Base-by-base conservation (phyloP, 2,113 vertebrate species). In the Anarhynchus alexandrinus region DNA sequence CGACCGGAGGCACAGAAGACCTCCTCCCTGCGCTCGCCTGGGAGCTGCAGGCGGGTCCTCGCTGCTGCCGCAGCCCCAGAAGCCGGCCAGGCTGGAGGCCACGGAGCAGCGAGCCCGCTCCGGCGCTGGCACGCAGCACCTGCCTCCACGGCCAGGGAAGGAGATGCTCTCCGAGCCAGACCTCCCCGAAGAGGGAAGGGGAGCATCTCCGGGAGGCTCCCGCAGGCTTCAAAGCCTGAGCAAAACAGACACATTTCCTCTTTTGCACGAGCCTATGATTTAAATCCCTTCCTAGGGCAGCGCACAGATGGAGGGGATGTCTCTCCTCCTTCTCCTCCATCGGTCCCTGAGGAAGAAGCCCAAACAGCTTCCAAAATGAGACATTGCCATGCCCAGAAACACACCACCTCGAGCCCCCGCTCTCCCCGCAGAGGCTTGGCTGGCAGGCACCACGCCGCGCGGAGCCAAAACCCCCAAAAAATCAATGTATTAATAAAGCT, bases 401-500 rank as follows among this genome's bases (percentile, higher is more conserved):
- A 30, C 11, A 20, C 74, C 90, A 90, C 92, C 88, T 88, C 36
- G 2, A 86, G 21, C 38, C 30, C 52, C 64, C 2, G 22, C 17
- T 11, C 83, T 86, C 64, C 83, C 54, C 4, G 0, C 76, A 90
- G 91, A 81, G 78, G 54, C 45, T 83, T 52, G 3, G 32, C 86
- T 93, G 94, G 86, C 94, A 94, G 67, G 72, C 76, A 77, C 55
- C 11, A 5, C 1, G 0, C 58, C 5, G 6, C 5, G 3, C 4
- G 0, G 21, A 94, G 88, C 91, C 88, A 95, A 90, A 5, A 0
- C 42, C 86, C 66, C 88, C n/a, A 34, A 2, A 58, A 93, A 91
- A 86, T 84, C 94, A 84, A 62, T 89, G 93, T 38, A 71, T 92
- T 95, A 88, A 95, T 91, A 91, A 93, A 97, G 88, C 55, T 4